A percentile compares a stretch with the other conserved stretches of the same genome.
These are phyloP conservation scores for Myotis yumanensis DNA, from an alignment of 2,113 vertebrate species.

Conservation along the genomic window DNA sequence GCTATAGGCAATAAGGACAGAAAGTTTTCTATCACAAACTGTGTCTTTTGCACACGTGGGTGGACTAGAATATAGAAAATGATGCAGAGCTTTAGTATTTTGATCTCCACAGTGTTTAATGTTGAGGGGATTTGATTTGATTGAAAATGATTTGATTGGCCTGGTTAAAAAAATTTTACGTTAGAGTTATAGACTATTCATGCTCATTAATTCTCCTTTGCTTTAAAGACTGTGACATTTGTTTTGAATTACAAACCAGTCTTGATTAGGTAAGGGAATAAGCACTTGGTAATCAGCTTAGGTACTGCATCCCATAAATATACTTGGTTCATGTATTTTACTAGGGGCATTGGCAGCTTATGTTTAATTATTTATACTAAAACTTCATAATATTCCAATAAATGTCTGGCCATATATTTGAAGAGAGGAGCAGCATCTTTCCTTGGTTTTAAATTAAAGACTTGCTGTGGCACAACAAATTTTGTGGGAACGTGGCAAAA, in stretches of 20 bases:
- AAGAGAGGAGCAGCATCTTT: not conserved
- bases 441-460: conserved; percentile 55
- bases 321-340: conserved; percentile 67
- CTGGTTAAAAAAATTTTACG: not conserved
- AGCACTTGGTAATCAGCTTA: conserved; percentile 64
- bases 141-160: conserved; percentile 2
- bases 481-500: conserved; percentile 22
- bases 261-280: conserved; percentile 66
- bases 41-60: not conserved
- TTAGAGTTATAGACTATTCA: conserved; percentile 50
- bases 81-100: conserved; percentile 6
- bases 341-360: conserved; percentile 12
- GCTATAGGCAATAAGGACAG: not conserved
- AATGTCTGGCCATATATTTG: conserved; percentile 53
- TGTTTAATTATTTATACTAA: conserved; percentile 71
- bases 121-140: conserved; percentile 43
- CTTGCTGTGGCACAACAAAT: not conserved
- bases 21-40: not conserved
- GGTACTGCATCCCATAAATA: conserved; percentile 64
- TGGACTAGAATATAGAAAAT: not conserved
- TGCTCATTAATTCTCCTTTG: conserved; percentile 53
- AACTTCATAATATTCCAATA: conserved; percentile 58
- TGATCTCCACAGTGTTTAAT: not conserved
- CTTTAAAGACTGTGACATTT: conserved; percentile 64
- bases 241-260: conserved; percentile 72